Evolutionary conservation across 2,113 vertebrate species (phyloP), one percentile per base, ranked within the genome.

Genomic region (Microtus oregoni): DNA sequence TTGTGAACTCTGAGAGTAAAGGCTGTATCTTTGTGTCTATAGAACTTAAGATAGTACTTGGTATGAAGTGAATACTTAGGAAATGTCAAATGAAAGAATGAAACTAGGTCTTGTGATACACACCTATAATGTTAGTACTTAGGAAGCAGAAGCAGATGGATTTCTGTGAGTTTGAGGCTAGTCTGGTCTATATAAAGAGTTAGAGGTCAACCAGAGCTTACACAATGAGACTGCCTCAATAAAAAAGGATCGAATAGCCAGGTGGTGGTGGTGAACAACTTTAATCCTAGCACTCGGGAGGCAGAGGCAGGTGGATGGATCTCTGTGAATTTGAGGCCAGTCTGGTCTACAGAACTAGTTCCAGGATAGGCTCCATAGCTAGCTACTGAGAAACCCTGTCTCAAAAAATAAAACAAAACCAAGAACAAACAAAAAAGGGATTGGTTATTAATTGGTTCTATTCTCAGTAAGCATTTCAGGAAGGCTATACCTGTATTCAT

Each of bases 391-490:
- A 58, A 58, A 19, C 55, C 55, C 55, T 58, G 55, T 58, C 55
- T 58, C 55, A 12, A 58, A 55, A 55, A 55, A 55, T 52, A 55
- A 55, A 55, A 55, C 55, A 55, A 55, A 55, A 55, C 15, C 55
- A 55, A 55, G 55, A 55, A 58, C 55, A 58, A 58, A 58, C 15
- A 58, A 58, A 44, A 38, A 55, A 61, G 38, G 24, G 17, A 6
- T 55, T 55, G 47, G 9, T 79, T 79, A 52, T 79, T 52, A 55
- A 38, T 61, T 47, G 32, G 41, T 63, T 82, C 52, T 38, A 7
- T 95, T 92, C 86, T 90, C 63, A 38, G 32, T 97, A 68, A 93
- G 6, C 47, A 94, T 87, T 28, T 91, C 44, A 82, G 32, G 55
- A 67, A 26, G 2, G 44, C 76, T 61, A 75, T 22, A 81, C 68